Conservation (phyloP, 2,113 vertebrate genomes). For the Pterocles orientalis region DNA sequence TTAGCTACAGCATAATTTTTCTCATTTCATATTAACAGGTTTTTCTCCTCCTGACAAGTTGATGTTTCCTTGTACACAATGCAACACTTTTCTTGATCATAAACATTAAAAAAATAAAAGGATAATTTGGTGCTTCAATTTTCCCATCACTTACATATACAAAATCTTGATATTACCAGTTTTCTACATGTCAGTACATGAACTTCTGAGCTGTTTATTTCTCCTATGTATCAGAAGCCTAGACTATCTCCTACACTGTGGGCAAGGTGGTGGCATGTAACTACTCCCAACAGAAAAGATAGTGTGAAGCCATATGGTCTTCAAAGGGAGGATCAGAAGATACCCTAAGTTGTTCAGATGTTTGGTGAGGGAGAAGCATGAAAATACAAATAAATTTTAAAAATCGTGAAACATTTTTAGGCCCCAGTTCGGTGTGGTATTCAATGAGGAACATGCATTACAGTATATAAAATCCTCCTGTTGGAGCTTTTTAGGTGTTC, state of each 20-base stretch:
- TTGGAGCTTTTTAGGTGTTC: fast-evolving
- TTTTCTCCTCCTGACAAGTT: background rate
- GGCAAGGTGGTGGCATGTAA: background rate
- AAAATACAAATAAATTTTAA: background rate
- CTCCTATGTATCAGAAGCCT: background rate
- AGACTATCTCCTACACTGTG: background rate
- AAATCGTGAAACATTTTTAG: background rate
- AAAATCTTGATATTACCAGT: background rate
- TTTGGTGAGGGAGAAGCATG: background rate
- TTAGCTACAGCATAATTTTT: constrained; percentile 16
- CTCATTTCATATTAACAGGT: constrained; percentile 28
- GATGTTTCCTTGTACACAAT: background rate
- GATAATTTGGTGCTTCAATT: background rate
- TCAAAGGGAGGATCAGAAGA: background rate
- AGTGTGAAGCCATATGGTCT: fast-evolving
- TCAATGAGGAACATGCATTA: background rate
- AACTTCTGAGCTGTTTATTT: background rate
- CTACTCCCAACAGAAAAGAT: background rate
- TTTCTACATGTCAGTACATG: background rate
- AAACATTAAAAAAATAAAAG: background rate
- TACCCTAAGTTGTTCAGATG: background rate
- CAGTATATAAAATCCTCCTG: background rate
- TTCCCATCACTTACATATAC: background rate
- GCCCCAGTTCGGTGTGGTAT: background rate
- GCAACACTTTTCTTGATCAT: background rate